Evolutionary conservation across 2,888 invertebrate genomes (phyloP).

Genomic region (Linyphia triangularis): DNA sequence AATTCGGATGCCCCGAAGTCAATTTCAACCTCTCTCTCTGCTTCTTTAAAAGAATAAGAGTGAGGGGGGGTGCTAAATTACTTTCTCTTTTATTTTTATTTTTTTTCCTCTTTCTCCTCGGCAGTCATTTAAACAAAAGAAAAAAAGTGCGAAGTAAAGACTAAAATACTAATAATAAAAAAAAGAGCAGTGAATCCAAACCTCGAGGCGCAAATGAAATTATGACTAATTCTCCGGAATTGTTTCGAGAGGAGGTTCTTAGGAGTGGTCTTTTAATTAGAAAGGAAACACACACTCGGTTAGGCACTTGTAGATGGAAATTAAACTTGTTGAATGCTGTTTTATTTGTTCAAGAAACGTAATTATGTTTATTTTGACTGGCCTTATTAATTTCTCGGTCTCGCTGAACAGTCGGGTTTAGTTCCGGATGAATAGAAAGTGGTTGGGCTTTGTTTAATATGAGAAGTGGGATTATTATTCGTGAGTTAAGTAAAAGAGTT

Average conservation of each 20-base stretch:
- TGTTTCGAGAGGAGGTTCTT: slow-evolving; percentile 36
- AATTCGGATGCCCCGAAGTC: slow-evolving; percentile 21
- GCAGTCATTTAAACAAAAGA: background rate
- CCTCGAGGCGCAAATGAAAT: slow-evolving; percentile 70
- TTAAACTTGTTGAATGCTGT: slow-evolving; percentile 73
- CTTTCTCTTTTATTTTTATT: background rate
- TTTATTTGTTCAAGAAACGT: slow-evolving; percentile 39
- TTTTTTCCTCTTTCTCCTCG: background rate
- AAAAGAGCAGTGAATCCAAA: slow-evolving; percentile 12
- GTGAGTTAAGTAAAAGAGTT: background rate
- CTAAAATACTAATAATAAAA: slow-evolving; percentile 28
- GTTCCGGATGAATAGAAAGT: background rate
- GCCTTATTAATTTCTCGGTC: slow-evolving; percentile 55
- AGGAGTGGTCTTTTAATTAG: slow-evolving; percentile 63
- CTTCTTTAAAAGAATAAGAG: slow-evolving; percentile 31
- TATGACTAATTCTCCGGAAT: slow-evolving; percentile 73
- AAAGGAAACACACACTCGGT: slow-evolving; percentile 27
- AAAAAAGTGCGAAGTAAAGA: slow-evolving; percentile 7
- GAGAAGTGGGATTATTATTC: background rate
- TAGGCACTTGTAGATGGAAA: slow-evolving; percentile 61
- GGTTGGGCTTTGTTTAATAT: background rate
- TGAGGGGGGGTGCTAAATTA: slow-evolving; percentile 22
- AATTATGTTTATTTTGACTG: slow-evolving; percentile 70
- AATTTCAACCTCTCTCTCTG: slow-evolving; percentile 40
- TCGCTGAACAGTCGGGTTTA: background rate